A percentile compares a stretch with the other conserved stretches of the same genome.
Conservation (phyloP, 2,797 vertebrate genomes). For the Gephyroberyx darwinii region DNA sequence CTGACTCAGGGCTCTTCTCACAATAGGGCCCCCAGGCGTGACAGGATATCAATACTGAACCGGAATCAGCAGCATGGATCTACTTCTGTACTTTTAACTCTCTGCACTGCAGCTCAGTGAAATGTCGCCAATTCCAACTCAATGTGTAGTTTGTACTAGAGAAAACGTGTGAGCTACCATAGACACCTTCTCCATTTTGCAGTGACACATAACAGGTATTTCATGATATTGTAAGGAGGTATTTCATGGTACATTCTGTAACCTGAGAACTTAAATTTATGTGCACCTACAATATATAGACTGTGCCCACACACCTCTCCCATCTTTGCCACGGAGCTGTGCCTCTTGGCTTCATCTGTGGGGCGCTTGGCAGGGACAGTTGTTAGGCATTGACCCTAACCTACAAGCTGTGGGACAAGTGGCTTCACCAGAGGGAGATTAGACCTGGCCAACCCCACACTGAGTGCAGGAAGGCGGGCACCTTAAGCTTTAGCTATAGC, state of each 20-base stretch:
- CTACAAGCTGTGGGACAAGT: conserved; percentile 54
- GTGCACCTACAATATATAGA: conserved; percentile 1
- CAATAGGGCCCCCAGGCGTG: conserved; percentile 66
- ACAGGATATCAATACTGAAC: conserved; percentile 75
- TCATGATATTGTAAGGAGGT: no score
- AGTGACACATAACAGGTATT: no score
- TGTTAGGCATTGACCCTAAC: conserved; percentile 34
- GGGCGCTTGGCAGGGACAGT: conserved; percentile 5
- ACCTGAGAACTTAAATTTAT: neutral
- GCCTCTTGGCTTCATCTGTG: neutral
- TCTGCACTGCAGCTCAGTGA: conserved; percentile 55
- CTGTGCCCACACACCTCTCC: neutral
- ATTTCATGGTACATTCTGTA: neutral
- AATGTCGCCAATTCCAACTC: conserved; percentile 27
- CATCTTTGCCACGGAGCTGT: neutral
- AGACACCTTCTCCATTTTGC: no score
- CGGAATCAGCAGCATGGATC: conserved; percentile 72
- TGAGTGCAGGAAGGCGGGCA: conserved; percentile 23
- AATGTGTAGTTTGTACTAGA: neutral
- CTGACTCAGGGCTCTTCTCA: conserved; percentile 73
- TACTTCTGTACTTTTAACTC: conserved; percentile 49
- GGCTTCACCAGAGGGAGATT: conserved; percentile 64
- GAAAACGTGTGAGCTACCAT: conserved; percentile 2
- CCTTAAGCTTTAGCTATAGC: conserved; percentile 46
- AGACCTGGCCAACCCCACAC: conserved; percentile 47